Conservation (phyloP, 23 tunicate genomes). For the Trididemnum clinides region DNA sequence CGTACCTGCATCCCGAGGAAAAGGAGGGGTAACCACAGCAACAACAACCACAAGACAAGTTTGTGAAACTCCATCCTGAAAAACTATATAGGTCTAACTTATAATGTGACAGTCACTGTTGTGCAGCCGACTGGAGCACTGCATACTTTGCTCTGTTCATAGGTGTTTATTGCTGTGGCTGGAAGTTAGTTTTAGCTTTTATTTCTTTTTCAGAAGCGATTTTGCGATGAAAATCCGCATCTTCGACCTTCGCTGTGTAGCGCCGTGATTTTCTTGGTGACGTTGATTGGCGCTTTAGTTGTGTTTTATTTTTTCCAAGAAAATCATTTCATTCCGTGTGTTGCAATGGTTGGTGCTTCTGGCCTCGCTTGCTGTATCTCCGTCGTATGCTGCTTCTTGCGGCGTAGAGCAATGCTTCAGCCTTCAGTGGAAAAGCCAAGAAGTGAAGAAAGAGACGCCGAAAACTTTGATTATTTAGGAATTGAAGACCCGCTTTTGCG, state of each 20-base stretch:
- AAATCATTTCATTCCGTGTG: not conserved
- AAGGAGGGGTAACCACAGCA: no score
- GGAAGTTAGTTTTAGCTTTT: not conserved
- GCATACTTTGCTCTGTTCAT: not conserved
- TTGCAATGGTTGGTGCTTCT: not conserved
- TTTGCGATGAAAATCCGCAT: constrained; percentile 4
- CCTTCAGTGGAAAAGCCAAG: not conserved
- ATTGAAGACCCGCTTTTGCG: constrained; percentile 4
- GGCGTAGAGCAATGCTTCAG: not conserved
- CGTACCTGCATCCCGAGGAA: no score
- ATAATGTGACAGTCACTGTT: no score
- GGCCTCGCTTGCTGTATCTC: not conserved
- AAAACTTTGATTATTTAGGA: not conserved
- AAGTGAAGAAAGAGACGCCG: not conserved
- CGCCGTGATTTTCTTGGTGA: not conserved
- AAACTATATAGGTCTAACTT: no score
- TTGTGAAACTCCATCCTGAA: no score
- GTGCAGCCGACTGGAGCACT: not conserved
- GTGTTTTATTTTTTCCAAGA: not conserved
- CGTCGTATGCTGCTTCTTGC: not conserved
- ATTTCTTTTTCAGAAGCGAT: not conserved
- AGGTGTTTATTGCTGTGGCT: not conserved
- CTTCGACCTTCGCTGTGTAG: constrained; percentile 20
- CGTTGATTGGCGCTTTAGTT: not conserved
- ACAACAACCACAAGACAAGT: no score